Base-by-base conservation (phyloP, 2,797 vertebrate genomes). In the Chelon labrosus region DNA sequence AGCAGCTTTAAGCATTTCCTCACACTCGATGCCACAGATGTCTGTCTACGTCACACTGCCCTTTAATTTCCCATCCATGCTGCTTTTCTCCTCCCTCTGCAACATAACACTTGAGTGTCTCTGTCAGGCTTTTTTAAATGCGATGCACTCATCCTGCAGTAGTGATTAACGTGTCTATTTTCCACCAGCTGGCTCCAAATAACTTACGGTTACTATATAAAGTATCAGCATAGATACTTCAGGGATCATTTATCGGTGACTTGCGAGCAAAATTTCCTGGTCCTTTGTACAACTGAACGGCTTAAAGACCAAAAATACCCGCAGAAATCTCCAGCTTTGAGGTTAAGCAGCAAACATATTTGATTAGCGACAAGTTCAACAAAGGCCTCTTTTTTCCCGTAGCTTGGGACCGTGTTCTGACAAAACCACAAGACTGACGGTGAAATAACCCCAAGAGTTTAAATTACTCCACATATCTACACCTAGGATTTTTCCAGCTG, bases 131-230 rank as follows among this genome's bases (percentile, higher is more conserved):
- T 51, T 27, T 51, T 83, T 72, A 85, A 78, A 87, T 77, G 70
- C 57, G 41, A 75, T 77, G 35, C 16, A 71, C 73, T 79, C 67
- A 82, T 70, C 73, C 67, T 60, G 61, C 55, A 78, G 37, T 64
- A 80, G 69, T 80, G 72, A 84, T 55, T 54, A 10, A 70, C 68
- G 71, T 31, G 65, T 77, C 62, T 89, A 78, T 85, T 85, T 92
- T 90, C 83, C 67, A 14, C 90, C 88, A 90, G 87, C 87, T 90
- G 90, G 22, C 65, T 85, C 38, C 65, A 70, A 82, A 85, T 80
- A 80, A 61, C 67, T 70, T 42, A 37, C 47, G 56, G 46, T 80
- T 79, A 66, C 86, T 85, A 88, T 80, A 80, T 83, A 78, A 82
- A 86, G 88, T 58, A 77, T 65, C 51, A 55, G 19, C 5, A 31